Base-by-base conservation (phyloP, 2,888 invertebrate genomes). In the Steinernema hermaphroditum region DNA sequence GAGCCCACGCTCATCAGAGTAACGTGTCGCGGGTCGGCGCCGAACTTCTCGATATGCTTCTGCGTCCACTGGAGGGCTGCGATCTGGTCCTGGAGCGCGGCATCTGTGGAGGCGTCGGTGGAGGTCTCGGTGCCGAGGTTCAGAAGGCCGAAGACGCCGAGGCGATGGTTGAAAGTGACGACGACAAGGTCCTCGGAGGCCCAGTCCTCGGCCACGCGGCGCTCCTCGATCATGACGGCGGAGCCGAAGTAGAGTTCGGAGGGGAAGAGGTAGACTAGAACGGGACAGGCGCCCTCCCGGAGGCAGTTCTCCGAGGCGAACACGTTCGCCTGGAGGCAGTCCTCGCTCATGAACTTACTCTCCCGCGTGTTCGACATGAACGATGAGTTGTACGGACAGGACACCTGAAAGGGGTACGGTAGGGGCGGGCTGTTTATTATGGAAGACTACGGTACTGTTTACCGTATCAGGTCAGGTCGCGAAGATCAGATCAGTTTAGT, bases 1-100 rank as follows among this genome's bases (percentile, higher is more conserved):
- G 68, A 68, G 41, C 68, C 41, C 34, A 37, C 37, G 22, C 68
- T 41, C 68, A 68, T 68, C 68, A 68, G 22, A n/a, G 68, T 68
- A 16, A 68, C 41, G 34, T 41, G 68, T 32, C 41, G 37, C 2
- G 34, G 16, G 34, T 68, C 68, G 9, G 37, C 68, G 2, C 68
- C 68, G 41, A 68, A 68, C 37, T 16, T 34, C 9, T 9, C 4
- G 37, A 68, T 32, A 9, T 68, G 37, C 37, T 34, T 41, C 37
- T 41, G 68, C 9, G 68, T 68, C 68, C 68, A 68, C 12, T 68
- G 9, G 37, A 68, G 68, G 12, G 68, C 68, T 2, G 32, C 41
- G 19, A 68, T n/a, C 37, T 37, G 34, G 37, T 68, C 68, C 2
- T n/a, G 37, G n/a, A 68, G 68, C n/a, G 37, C 34, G 14, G 54